Evolutionary conservation across 2,888 invertebrate genomes (phyloP), one percentile per base, ranked within the genome.

Genomic region (Dilophus febrilis): DNA sequence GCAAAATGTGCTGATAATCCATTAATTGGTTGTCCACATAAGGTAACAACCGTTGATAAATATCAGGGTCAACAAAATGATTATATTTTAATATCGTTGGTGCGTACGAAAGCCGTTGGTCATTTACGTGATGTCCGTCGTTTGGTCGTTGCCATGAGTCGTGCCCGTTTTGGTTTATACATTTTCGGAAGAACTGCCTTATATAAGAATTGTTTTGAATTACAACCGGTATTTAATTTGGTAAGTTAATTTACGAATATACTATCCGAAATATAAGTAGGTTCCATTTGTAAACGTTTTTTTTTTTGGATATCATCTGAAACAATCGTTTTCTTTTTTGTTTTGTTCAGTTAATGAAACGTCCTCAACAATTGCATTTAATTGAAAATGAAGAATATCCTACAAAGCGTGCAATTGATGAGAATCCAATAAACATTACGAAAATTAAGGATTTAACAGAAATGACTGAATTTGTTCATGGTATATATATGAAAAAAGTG

Each of bases 61-160:
- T 99, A 94, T 61, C 98, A 99, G 58, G 98, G 98, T 42, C 98
- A 99, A 56, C 98, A 99, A 64, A 99, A 99, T 63, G 98, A 99
- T 64, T 92, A 88, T 54, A 92, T 99, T 44, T 70, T 99, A 13
- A 71, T 99, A 37, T 98, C 97, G 0, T 65, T 99, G 35, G 98
- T 99, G 17, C 74, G 95, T 45, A 97, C 97, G 0, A 81, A 81
- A 55, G 87, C 91, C 1, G 95, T 98, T n/a, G 98, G 98, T 29
- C 98, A 98, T 68, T 71, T 98, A 46, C 70, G 97, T 27, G 98
- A 98, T 66, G 86, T 97, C 1, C 72, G 98, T 8, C 82, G 98
- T 55, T 72, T 98, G 45, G 84, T 99, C 33, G 98, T 99, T 4
- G 98, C 98, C 4, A 88, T 98, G 75, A 98, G 97, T 40, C 75